These are phyloP conservation scores for Carapus acus DNA, from an alignment of 2,797 vertebrate species.

Conservation along the genomic window DNA sequence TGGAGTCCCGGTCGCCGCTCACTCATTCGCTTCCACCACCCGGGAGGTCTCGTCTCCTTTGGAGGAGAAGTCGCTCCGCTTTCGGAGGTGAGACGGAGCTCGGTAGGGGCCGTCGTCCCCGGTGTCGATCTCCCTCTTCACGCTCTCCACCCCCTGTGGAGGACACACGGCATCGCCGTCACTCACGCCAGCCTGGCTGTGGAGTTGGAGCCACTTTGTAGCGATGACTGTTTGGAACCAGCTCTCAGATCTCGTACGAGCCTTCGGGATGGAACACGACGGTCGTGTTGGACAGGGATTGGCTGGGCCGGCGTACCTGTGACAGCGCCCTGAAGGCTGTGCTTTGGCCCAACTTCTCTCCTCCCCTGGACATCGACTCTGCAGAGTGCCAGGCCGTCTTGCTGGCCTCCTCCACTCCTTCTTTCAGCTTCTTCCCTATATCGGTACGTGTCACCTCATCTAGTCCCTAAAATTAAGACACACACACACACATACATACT, in stretches of 20 bases:
- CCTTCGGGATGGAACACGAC: no score
- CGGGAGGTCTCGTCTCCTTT: constrained; percentile 71
- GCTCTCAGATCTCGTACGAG: no score
- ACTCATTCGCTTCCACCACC: constrained; percentile 88
- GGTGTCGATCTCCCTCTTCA: constrained; percentile 86
- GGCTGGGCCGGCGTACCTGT: no score
- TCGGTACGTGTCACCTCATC: constrained; percentile 84
- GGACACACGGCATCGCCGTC: not conserved
- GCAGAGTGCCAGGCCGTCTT: constrained; percentile 84
- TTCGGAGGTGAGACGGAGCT: constrained; percentile 80
- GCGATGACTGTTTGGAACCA: no score
- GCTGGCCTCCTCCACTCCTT: constrained; percentile 83
- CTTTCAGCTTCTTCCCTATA: constrained; percentile 86
- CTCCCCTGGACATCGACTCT: constrained; percentile 80
- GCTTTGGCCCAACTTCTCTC: constrained; percentile 82
- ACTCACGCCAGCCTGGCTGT: no score
- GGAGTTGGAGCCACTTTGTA: no score
- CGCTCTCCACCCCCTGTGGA: constrained; percentile 79
- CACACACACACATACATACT: not conserved
- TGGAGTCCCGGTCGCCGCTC: constrained; percentile 41
- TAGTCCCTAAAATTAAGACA: constrained; percentile 75
- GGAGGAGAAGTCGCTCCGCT: constrained; percentile 82
- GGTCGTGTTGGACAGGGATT: no score
- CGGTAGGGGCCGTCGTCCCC: constrained; percentile 81
- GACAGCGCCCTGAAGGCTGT: constrained; percentile 85